phyloP scores from a whole-genome alignment of 2,797 vertebrate species.

The Phataginus tricuspis region DNA sequence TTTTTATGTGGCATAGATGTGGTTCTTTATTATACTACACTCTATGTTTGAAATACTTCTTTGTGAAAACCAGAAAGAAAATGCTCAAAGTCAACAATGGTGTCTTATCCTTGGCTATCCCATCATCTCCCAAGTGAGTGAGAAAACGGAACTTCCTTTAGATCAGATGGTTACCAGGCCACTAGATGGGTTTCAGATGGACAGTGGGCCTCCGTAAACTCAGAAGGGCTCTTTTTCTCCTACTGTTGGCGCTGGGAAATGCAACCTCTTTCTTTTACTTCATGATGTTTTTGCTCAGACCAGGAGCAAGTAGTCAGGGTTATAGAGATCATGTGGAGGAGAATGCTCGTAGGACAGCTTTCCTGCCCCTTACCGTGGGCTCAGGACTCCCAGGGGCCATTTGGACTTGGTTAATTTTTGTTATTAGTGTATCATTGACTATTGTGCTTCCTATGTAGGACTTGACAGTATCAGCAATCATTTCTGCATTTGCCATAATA shows the following conservation, averaged over 20 bases:
- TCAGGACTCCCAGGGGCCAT: neutral
- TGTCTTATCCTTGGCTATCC: neutral
- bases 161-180: neutral
- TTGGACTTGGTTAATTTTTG: neutral
- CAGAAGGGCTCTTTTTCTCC: neutral
- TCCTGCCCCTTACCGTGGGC: fast-evolving
- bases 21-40: neutral
- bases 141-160: neutral
- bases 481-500: neutral
- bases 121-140: neutral
- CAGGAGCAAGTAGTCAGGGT: neutral
- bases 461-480: neutral
- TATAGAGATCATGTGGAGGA: neutral
- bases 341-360: neutral
- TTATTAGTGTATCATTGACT: neutral
- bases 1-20: neutral
- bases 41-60: neutral
- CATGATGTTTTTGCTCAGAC: neutral
- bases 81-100: neutral
- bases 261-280: neutral
- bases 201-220: neutral
- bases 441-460: neutral
- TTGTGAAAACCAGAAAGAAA: neutral
- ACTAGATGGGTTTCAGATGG: neutral
- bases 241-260: neutral